Conservation (phyloP, 2,113 vertebrate genomes). For the Taxidea taxus region DNA sequence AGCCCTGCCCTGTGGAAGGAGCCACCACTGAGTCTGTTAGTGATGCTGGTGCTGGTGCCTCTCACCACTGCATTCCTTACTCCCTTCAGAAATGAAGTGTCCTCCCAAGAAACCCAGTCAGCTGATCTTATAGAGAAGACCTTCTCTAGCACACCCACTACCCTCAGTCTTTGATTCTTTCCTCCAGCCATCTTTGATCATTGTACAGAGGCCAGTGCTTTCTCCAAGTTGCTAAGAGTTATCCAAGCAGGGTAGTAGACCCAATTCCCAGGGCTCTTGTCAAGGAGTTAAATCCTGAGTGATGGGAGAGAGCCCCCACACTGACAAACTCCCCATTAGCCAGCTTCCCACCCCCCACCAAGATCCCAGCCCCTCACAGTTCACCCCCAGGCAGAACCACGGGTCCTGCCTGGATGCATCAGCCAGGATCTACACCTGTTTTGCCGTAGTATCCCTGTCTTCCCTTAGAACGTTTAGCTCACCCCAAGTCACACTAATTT, state of each 20-base stretch:
- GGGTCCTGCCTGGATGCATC: accelerated
- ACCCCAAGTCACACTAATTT: neutral
- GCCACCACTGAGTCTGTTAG: neutral
- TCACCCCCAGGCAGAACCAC: neutral
- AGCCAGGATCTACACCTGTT: neutral
- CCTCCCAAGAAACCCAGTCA: neutral
- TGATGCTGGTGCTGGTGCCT: neutral
- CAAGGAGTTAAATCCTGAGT: neutral
- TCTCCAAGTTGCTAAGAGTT: neutral
- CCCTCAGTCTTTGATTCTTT: neutral
- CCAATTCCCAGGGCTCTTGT: neutral
- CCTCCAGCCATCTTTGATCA: neutral
- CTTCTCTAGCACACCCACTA: neutral
- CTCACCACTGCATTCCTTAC: neutral
- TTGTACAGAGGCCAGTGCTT: neutral
- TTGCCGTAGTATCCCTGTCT: neutral
- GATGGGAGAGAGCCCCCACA: neutral
- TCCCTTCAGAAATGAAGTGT: neutral
- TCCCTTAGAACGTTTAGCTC: neutral
- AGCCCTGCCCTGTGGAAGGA: neutral
- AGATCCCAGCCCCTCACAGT: neutral
- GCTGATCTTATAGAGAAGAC: neutral
- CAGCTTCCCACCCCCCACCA: neutral
- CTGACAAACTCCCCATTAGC: neutral
- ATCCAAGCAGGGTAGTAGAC: neutral